These are phyloP conservation scores for Tenthredo amoena DNA, from an alignment of 2,888 invertebrate species.

Conservation along the genomic window DNA sequence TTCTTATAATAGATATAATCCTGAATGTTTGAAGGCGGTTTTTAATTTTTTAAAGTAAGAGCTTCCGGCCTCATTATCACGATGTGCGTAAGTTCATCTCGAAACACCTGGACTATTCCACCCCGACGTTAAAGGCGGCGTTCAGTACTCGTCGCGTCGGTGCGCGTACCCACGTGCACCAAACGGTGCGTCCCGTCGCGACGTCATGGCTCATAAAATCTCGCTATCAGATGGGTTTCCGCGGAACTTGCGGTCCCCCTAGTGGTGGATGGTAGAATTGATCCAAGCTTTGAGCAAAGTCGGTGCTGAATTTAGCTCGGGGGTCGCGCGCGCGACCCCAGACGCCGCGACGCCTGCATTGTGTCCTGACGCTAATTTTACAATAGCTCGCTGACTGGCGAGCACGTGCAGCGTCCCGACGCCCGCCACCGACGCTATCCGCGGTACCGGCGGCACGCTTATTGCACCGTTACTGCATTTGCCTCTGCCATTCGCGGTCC, in stretches of 20 bases:
- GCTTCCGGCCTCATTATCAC: not conserved
- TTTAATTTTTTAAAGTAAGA: not conserved
- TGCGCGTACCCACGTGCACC: constrained; percentile 48
- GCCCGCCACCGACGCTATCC: constrained; percentile 43
- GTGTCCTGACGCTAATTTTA: constrained; percentile 77
- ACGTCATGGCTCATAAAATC: constrained; percentile 66
- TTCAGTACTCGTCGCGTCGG: constrained; percentile 62
- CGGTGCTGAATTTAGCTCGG: constrained; percentile 73
- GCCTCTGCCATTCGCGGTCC: constrained; percentile 36
- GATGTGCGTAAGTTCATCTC: constrained; percentile 7
- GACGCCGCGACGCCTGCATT: constrained; percentile 76
- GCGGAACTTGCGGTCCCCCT: constrained; percentile 61
- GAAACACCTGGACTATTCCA: constrained; percentile 17
- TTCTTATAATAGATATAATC: constrained; percentile 2
- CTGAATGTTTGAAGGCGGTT: not conserved
- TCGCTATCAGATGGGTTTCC: constrained; percentile 65
- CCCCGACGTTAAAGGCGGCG: constrained; percentile 25
- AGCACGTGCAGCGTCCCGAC: constrained; percentile 58
- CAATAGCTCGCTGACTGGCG: constrained; percentile 66
- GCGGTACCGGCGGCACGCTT: constrained; percentile 46
- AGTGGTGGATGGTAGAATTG: constrained; percentile 43
- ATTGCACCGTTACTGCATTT: constrained; percentile 46
- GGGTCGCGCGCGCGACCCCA: constrained; percentile 75
- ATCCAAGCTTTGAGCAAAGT: constrained; percentile 54
- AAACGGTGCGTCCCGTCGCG: constrained; percentile 62